Evolutionary conservation across 1,140 invertebrate species (phyloP).

Genomic region (Batillaria attramentaria): DNA sequence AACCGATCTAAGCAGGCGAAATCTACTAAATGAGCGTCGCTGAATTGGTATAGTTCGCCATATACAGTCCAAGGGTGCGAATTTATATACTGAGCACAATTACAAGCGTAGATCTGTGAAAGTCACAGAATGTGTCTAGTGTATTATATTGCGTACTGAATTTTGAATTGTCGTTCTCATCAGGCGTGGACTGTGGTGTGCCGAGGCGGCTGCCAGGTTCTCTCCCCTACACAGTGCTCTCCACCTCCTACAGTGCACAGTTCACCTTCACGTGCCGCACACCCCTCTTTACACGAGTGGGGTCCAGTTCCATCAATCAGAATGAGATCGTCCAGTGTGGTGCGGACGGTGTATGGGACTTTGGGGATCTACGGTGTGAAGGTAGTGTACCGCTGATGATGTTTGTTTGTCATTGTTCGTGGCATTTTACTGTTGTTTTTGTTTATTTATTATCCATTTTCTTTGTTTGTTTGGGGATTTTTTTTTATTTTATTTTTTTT

Average conservation of each 20-base stretch:
- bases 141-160: neutral
- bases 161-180: no score
- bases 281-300: constrained; percentile 77
- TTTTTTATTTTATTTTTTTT: no score
- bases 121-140: neutral
- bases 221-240: constrained; percentile 87
- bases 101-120: neutral
- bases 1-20: no score
- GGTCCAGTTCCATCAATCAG: constrained; percentile 90
- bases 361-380: constrained; percentile 95
- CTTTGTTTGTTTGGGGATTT: no score
- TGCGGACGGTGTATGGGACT: constrained; percentile 95
- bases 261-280: constrained; percentile 94
- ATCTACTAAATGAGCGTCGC: no score
- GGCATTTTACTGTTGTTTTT: no score
- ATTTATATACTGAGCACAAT: neutral
- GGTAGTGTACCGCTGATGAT: no score
- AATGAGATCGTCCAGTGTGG: constrained; percentile 88
- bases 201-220: constrained; percentile 91
- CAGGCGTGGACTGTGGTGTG: constrained; percentile 79
- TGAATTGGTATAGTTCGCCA: no score
- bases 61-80: no score
- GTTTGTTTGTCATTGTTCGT: no score
- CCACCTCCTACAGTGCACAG: constrained; percentile 91
- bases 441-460: no score